Percentiles rank a stretch among this genome's conserved stretches.
phyloP scores from a whole-genome alignment of 2,888 invertebrate species.

The Leucophenga maculata region DNA sequence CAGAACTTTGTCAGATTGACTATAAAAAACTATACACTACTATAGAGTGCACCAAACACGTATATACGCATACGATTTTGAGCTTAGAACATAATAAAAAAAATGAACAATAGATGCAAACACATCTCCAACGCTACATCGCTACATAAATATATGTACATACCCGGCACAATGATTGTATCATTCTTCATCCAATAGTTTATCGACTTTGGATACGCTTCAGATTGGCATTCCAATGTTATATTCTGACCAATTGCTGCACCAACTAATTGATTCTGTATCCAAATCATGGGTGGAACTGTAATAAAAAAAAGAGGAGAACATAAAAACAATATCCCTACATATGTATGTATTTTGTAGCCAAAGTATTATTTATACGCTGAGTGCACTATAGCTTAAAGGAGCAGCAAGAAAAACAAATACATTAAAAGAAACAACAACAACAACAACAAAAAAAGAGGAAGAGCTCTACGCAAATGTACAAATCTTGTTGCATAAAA shows the following conservation, averaged over 20 bases:
- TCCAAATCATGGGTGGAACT: slow-evolving; percentile 84
- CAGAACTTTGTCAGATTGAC: no score
- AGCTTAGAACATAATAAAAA: background rate
- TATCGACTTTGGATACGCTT: slow-evolving; percentile 82
- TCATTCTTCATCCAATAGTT: slow-evolving; percentile 81
- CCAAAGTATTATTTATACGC: no score
- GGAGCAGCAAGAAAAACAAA: background rate
- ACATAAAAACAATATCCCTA: background rate
- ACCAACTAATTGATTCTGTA: slow-evolving; percentile 82
- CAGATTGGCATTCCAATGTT: slow-evolving; percentile 81
- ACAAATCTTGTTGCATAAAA: slow-evolving; percentile 15
- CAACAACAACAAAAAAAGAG: background rate
- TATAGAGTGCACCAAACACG: background rate
- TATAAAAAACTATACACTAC: no score
- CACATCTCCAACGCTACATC: no score
- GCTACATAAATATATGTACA: slow-evolving; percentile 34
- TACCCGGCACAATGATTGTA: slow-evolving; percentile 78
- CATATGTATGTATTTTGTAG: background rate
- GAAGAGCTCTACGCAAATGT: slow-evolving; percentile 38
- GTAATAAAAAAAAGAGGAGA: slow-evolving; percentile 39
- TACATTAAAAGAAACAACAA: background rate
- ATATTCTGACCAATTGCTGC: slow-evolving; percentile 78
- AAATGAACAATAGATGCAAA: background rate
- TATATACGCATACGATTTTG: background rate
- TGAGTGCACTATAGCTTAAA: background rate